A percentile compares a stretch with the other conserved stretches of the same genome.
Conservation (phyloP, 2,113 vertebrate genomes). For the Carettochelys insculpta region DNA sequence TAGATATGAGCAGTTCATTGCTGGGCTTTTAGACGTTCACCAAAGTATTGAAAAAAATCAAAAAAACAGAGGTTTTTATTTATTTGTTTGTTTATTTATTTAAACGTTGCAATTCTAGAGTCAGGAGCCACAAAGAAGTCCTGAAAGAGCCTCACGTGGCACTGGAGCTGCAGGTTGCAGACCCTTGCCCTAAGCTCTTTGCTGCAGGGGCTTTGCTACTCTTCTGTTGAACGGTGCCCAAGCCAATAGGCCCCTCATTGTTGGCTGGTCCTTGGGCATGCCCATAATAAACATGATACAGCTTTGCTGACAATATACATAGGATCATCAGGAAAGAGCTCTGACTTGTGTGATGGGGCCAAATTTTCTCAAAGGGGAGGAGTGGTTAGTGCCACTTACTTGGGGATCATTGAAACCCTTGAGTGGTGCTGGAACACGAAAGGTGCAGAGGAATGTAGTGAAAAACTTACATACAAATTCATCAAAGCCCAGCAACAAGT, state of each 20-base stretch:
- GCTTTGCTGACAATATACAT: conserved; percentile 8
- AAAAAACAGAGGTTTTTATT: too few species aligned
- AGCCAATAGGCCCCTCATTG: not conserved
- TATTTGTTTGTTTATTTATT: too few species aligned
- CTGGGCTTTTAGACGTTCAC: too few species aligned
- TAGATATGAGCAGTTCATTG: too few species aligned
- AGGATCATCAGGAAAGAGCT: not conserved
- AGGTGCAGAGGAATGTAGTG: conserved; percentile 39
- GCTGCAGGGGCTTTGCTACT: not conserved
- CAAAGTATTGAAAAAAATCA: too few species aligned
- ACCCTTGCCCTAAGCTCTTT: not conserved
- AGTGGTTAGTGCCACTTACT: not conserved
- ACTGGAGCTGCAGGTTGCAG: too few species aligned
- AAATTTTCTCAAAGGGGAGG: conserved; percentile 4
- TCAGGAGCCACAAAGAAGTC: too few species aligned
- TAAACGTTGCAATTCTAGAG: too few species aligned
- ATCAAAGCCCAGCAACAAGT: conserved; percentile 51
- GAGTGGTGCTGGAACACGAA: conserved; percentile 47
- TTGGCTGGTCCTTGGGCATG: not conserved
- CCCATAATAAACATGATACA: not conserved
- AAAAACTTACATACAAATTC: conserved; percentile 47
- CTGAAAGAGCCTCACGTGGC: too few species aligned
- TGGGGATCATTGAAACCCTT: conserved; percentile 21
- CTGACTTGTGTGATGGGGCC: not conserved
- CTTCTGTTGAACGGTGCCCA: not conserved